These are phyloP conservation scores for Leptothorax acervorum DNA, from an alignment of 2,888 invertebrate genomes.

Conservation along the genomic window DNA sequence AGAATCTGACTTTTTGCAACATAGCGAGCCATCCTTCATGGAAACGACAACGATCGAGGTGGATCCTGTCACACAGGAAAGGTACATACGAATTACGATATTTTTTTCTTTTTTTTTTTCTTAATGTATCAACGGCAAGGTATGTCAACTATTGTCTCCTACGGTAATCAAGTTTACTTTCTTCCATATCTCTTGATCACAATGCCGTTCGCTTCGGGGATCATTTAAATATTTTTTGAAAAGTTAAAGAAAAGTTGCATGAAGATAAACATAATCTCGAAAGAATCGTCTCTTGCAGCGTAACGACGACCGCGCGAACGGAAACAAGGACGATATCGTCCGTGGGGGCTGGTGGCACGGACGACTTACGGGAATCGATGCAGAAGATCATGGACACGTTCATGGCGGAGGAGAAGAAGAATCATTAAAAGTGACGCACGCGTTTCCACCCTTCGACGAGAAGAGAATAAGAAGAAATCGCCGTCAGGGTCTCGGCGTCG, in stretches of 20 bases:
- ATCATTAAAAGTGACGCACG: constrained; percentile 78
- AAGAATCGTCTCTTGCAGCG: constrained; percentile 80
- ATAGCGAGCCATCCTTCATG: constrained; percentile 87
- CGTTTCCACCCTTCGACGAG: neutral
- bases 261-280: neutral
- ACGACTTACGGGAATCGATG: constrained; percentile 86
- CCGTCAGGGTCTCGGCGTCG: neutral
- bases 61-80: constrained; percentile 87
- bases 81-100: constrained; percentile 80
- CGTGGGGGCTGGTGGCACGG: constrained; percentile 76
- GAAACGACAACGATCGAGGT: constrained; percentile 86
- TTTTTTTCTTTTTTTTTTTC: neutral
- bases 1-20: constrained; percentile 88
- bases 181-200: neutral
- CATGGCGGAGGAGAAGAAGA: constrained; percentile 87
- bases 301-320: constrained; percentile 86
- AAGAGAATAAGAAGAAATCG: neutral
- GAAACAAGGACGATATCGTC: constrained; percentile 82
- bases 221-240: neutral
- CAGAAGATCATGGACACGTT: constrained; percentile 87
- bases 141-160: neutral
- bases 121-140: neutral
- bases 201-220: neutral
- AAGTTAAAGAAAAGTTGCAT: neutral
- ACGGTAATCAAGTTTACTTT: neutral